Evolutionary conservation across 1,140 invertebrate species (phyloP).

Genomic region (Aplysia californica): DNA sequence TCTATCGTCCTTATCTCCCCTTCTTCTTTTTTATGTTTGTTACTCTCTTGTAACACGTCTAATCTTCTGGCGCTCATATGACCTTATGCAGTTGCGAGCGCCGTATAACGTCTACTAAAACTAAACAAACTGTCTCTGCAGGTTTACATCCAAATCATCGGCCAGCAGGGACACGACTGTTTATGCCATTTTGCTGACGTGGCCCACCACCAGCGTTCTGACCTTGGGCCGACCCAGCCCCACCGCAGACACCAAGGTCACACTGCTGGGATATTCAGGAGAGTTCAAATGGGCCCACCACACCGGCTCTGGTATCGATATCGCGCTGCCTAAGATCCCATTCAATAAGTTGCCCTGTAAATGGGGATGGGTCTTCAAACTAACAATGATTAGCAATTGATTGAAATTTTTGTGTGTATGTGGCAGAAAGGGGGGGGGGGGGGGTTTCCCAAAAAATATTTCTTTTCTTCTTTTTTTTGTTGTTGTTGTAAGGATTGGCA

Average conservation of each 20-base stretch:
- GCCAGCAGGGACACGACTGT: conserved; percentile 66
- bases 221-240: conserved; percentile 66
- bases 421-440: too few relatives aligned
- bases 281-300: conserved; percentile 21
- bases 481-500: too few relatives aligned
- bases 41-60: too few relatives aligned
- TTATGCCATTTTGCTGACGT: conserved; percentile 76
- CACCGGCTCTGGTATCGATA: conserved; percentile 31
- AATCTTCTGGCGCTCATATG: too few relatives aligned
- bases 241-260: conserved; percentile 42
- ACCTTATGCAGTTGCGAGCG: too few relatives aligned
- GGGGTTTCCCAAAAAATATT: too few relatives aligned
- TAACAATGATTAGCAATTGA: conserved; percentile 22
- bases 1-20: too few relatives aligned
- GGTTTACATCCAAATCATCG: conserved; percentile 71
- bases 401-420: too few relatives aligned
- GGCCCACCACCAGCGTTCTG: conserved; percentile 74
- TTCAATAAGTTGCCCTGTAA: conserved; percentile 42
- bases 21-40: too few relatives aligned
- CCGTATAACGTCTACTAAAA: too few relatives aligned
- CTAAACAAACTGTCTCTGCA: conserved; percentile 66
- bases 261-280: conserved; percentile 50
- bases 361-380: conserved; percentile 55
- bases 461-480: too few relatives aligned
- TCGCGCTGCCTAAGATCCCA: conserved; percentile 44